These are phyloP conservation scores for Brachionichthys hirsutus DNA, from an alignment of 2,113 vertebrate genomes.

Conservation along the genomic window DNA sequence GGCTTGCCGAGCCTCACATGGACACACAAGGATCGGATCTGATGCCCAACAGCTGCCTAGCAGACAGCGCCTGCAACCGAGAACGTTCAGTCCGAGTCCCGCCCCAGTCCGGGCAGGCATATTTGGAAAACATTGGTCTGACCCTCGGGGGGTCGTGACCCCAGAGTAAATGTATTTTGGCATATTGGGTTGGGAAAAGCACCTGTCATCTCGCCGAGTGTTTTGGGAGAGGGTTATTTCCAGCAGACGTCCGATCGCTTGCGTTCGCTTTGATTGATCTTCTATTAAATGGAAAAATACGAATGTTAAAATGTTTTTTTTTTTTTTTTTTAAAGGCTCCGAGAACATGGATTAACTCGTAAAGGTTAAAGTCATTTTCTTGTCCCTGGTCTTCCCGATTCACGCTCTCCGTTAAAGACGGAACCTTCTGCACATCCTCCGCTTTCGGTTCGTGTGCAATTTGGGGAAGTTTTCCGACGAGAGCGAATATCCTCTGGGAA, in stretches of 20 bases:
- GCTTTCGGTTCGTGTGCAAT: too few relatives aligned
- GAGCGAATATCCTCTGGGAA: too few relatives aligned
- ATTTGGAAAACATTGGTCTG: constrained; percentile 56
- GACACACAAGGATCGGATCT: constrained; percentile 61
- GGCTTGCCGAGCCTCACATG: constrained; percentile 62
- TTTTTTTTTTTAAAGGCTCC: too few relatives aligned
- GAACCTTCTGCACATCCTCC: too few relatives aligned
- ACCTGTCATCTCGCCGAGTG: constrained; percentile 51
- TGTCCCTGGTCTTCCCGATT: too few relatives aligned
- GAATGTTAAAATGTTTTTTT: too few relatives aligned
- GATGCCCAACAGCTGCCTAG: constrained; percentile 70
- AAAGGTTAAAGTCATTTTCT: too few relatives aligned
- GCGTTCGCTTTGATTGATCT: neutral
- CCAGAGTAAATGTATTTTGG: constrained; percentile 48
- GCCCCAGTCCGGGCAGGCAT: constrained; percentile 37
- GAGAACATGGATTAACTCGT: neutral
- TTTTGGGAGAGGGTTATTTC: constrained; percentile 45
- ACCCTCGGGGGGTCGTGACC: constrained; percentile 53
- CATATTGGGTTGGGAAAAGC: constrained; percentile 35
- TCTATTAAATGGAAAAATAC: neutral
- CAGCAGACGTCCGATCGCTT: constrained; percentile 17
- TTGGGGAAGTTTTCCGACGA: too few relatives aligned
- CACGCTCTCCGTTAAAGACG: too few relatives aligned
- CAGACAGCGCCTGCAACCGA: constrained; percentile 55
- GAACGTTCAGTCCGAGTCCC: constrained; percentile 32